Percentiles rank a stretch among this genome's conserved stretches.
phyloP scores from a whole-genome alignment of 1,140 invertebrate species.

The Antheraea pernyi region DNA sequence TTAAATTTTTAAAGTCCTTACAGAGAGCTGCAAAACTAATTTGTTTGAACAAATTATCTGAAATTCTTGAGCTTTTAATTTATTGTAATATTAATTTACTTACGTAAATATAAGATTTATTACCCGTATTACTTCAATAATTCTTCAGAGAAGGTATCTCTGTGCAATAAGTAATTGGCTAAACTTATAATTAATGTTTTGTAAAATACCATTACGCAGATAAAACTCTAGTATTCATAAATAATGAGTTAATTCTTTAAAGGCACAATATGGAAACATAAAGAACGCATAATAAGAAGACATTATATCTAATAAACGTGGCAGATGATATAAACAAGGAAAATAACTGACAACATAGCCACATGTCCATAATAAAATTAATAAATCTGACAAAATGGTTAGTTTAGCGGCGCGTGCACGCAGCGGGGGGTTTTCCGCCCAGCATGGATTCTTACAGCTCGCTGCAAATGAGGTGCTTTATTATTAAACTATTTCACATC shows the following conservation, averaged over 20 bases:
- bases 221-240: not conserved
- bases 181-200: too few species aligned
- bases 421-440: constrained; percentile 34
- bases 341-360: constrained; percentile 48
- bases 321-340: constrained; percentile 65
- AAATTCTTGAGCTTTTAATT: constrained; percentile 22
- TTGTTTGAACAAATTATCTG: constrained; percentile 64
- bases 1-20: constrained; percentile 68
- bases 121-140: too few species aligned
- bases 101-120: not conserved
- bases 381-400: constrained; percentile 49
- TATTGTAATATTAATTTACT: constrained; percentile 6
- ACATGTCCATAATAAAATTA: constrained; percentile 46
- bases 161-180: too few species aligned
- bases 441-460: not conserved
- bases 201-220: too few species aligned
- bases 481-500: not conserved
- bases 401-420: constrained; percentile 60
- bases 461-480: not conserved
- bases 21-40: constrained; percentile 43
- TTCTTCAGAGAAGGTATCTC: too few species aligned
- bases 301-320: constrained; percentile 31
- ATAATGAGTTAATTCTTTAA: too few species aligned
- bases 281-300: not conserved
- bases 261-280: not conserved